Base-by-base conservation (phyloP, 64 coral and sea anemone genomes). In the Anthopleura sola region DNA sequence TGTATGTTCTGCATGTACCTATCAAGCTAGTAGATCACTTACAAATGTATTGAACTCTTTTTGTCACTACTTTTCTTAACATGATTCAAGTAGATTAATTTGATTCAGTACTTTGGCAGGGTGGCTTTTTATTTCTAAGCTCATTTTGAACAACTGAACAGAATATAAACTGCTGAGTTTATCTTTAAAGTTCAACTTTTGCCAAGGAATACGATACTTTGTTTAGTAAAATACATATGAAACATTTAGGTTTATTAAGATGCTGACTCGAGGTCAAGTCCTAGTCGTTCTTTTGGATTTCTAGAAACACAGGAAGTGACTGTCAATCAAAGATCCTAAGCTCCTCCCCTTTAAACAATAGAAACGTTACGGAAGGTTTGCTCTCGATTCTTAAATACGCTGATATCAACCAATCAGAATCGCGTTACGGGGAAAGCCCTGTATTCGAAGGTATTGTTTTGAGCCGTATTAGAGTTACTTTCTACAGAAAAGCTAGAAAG, bases 291-390 rank as follows among this genome's bases (percentile, higher is more conserved):
- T 32, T 79, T 48, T 24, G 76, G 31, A 23, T 48, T 79, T 79
- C 19, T 47, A 26, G 38, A 79, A 71, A 75, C 66, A 81, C 87
- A 79, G 87, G 87, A 88, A 51, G 81, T 75, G 23, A 84, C 50
- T 77, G 88, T 90, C 88, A 84, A 83, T 90, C 81, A 90, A 55
- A 47, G 23, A 14, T 8, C 5, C 14, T 23, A 68, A 60, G 18
- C 17, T 49, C 81, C 81, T 37, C 88, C 88, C 36, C 17, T 36
- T 17, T 79, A 79, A 58, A 79, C 76, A 79, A 79, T 79, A 48
- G 44, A 46, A 46, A 44, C 14, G 76, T 46, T 79, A 44, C 7
- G 44, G 18, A 79, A 44, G 76, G 39, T 48, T 79, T 79, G 76
- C 44, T 38, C 37, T 44, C 20, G 68, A 44, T 79, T 38, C 44